phyloP scores from a whole-genome alignment of 2,797 vertebrate species.

The Premnoplex brunnescens region DNA sequence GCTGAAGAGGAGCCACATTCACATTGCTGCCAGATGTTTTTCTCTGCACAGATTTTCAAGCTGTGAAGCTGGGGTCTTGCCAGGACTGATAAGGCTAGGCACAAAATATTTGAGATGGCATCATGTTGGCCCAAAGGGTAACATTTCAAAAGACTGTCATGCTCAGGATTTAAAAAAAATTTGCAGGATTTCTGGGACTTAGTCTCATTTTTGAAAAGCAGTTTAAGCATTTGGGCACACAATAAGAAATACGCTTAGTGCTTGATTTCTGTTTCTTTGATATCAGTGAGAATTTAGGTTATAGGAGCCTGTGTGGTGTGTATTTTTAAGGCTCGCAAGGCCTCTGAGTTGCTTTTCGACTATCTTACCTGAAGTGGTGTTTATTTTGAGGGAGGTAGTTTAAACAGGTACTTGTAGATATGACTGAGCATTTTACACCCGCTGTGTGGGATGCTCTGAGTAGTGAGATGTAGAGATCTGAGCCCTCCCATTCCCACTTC shows the following conservation, averaged over 20 bases:
- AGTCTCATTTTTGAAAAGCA: not conserved
- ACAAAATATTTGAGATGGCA: not conserved
- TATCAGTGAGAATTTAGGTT: not conserved
- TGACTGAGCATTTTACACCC: not conserved
- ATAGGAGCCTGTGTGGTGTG: not conserved
- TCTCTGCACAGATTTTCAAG: constrained; percentile 15
- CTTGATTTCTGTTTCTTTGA: not conserved
- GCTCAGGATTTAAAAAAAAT: not conserved
- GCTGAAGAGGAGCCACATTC: not conserved
- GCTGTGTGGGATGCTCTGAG: not conserved
- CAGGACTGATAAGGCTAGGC: not conserved
- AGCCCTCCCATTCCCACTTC: not conserved
- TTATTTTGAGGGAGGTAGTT: not conserved
- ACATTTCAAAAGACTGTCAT: not conserved
- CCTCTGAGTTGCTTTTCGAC: not conserved
- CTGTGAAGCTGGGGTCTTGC: not conserved
- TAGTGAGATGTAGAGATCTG: not conserved
- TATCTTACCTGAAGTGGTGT: not conserved
- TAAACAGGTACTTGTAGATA: not conserved
- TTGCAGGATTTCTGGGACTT: not conserved
- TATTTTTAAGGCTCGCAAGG: not conserved
- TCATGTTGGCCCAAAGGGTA: not conserved
- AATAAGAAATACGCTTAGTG: not conserved
- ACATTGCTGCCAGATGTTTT: constrained; percentile 41
- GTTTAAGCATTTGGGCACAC: not conserved